These are phyloP conservation scores for Istiophorus platypterus DNA, from an alignment of 2,113 vertebrate species.

Conservation along the genomic window DNA sequence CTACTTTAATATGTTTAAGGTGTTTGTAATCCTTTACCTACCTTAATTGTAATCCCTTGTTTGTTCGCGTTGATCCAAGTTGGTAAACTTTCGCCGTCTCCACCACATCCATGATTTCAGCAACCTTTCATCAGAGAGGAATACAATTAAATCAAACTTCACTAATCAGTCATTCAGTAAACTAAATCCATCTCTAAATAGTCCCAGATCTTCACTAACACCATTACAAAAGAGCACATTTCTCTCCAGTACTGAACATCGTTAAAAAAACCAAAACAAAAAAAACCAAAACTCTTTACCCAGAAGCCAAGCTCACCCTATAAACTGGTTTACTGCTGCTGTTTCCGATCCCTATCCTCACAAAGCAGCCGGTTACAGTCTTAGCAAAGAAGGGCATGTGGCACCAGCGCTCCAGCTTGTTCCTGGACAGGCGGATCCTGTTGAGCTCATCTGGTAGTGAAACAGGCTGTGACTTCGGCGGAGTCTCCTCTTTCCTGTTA, in stretches of 20 bases:
- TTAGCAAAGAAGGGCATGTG: slow-evolving; percentile 99
- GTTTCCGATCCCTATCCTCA: slow-evolving; percentile 98
- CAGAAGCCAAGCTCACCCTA: slow-evolving; percentile 82
- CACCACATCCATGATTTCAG: slow-evolving; percentile 97
- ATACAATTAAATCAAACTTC: background rate
- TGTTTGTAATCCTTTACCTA: slow-evolving; percentile 59
- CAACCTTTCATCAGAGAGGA: slow-evolving; percentile 85
- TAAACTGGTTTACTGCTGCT: slow-evolving; percentile 99
- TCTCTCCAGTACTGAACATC: background rate
- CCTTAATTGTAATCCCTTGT: slow-evolving; percentile 97
- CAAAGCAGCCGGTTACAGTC: slow-evolving; percentile 97
- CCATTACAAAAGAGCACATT: no score
- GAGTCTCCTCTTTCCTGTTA: slow-evolving; percentile 92
- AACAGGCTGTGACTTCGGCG: slow-evolving; percentile 97
- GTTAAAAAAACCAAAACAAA: no score
- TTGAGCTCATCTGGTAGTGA: slow-evolving; percentile 97
- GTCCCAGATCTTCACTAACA: background rate
- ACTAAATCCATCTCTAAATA: background rate
- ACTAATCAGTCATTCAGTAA: background rate
- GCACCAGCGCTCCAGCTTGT: slow-evolving; percentile 99
- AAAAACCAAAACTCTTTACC: no score
- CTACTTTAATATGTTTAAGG: background rate
- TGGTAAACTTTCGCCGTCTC: slow-evolving; percentile 99
- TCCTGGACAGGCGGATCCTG: slow-evolving; percentile 93
- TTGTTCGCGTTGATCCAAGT: slow-evolving; percentile 95